A percentile compares a stretch with the other conserved stretches of the same genome.
Evolutionary conservation across 2,888 invertebrate genomes (phyloP).

Genomic region (Hipparchia sbordonii): DNA sequence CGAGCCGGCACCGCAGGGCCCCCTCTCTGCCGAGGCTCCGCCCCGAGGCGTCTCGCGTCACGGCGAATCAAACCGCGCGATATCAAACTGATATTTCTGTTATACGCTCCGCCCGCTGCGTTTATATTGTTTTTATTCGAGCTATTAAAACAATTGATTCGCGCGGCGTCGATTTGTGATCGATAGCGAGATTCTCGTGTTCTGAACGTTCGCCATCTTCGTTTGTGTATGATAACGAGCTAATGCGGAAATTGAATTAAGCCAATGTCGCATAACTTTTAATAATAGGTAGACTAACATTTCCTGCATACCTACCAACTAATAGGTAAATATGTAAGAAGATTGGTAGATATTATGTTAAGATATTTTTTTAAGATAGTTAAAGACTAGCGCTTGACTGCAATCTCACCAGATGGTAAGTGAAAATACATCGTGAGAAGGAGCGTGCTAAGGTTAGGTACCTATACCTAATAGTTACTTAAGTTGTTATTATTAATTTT

Average conservation of each 20-base stretch:
- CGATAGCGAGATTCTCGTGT: constrained; percentile 24
- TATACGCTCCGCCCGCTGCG: constrained; percentile 72
- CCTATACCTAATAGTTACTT: too few species aligned
- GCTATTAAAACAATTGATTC: constrained; percentile 70
- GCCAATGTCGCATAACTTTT: background rate
- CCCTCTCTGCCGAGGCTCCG: constrained; percentile 68
- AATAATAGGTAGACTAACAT: background rate
- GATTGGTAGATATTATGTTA: too few species aligned
- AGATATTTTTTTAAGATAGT: too few species aligned
- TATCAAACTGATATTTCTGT: constrained; percentile 80
- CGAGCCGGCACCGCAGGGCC: constrained; percentile 48
- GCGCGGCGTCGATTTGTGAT: constrained; percentile 40
- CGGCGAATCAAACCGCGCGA: constrained; percentile 77
- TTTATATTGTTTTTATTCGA: constrained; percentile 79
- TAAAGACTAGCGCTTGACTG: too few species aligned
- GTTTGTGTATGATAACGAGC: constrained; percentile 20
- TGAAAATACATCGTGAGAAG: too few species aligned
- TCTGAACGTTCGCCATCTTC: constrained; percentile 8
- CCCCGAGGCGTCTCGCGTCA: constrained; percentile 73
- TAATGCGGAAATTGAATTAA: constrained; percentile 17
- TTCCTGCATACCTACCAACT: background rate
- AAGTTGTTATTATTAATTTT: too few species aligned
- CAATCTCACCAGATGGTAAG: too few species aligned
- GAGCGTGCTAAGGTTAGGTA: too few species aligned
- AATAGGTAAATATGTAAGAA: too few species aligned